Conservation (phyloP, 2,888 invertebrate genomes). For the Andricus curvator region DNA sequence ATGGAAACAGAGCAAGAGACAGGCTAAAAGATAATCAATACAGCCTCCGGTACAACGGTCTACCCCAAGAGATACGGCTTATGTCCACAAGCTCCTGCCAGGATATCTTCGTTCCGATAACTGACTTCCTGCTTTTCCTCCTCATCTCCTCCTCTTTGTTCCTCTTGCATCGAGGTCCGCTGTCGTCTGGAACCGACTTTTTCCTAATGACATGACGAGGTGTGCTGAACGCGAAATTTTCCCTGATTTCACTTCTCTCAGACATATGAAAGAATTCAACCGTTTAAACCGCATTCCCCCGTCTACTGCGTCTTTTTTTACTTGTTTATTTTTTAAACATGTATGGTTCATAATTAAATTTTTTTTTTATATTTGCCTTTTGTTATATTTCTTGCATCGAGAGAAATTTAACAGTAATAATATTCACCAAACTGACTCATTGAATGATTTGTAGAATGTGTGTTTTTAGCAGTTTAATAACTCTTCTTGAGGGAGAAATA, state of each 20-base stretch:
- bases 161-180: constrained; percentile 38
- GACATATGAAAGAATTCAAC: constrained; percentile 9
- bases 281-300: not conserved
- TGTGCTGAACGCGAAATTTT: constrained; percentile 14
- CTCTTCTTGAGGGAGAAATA: no score
- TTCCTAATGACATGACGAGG: constrained; percentile 7
- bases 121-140: constrained; percentile 44
- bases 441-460: no score
- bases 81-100: constrained; percentile 51
- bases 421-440: not conserved
- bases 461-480: no score
- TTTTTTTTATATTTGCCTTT: no score
- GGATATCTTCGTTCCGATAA: constrained; percentile 50
- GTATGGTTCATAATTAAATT: not conserved
- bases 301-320: not conserved
- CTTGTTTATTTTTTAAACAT: not conserved
- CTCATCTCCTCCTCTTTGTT: constrained; percentile 39
- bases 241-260: constrained; percentile 15
- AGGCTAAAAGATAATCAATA: constrained; percentile 67
- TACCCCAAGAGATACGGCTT: constrained; percentile 51
- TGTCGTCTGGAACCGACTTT: constrained; percentile 43
- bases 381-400: not conserved
- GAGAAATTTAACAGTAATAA: not conserved
- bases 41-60: constrained; percentile 50
- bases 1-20: constrained; percentile 53